Conservation (phyloP, 2,113 vertebrate genomes). For the Rhineura floridana region DNA sequence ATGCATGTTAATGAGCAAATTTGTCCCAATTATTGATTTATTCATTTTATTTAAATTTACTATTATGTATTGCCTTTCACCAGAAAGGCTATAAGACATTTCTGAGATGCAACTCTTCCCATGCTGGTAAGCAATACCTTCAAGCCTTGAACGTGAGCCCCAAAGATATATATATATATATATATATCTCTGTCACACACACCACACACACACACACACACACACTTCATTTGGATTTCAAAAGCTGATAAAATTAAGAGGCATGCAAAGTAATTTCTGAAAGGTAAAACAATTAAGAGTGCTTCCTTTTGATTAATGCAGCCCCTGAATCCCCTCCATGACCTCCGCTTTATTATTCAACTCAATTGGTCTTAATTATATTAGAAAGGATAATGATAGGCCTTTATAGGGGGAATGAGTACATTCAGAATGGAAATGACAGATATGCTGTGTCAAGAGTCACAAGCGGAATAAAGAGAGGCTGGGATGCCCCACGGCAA, state of each 20-base stretch:
- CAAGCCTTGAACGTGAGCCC: too few species aligned
- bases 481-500: accelerated
- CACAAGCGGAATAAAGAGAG: accelerated
- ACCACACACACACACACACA: too few species aligned
- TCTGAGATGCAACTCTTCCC: too few species aligned
- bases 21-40: too few species aligned
- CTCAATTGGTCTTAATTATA: slow-evolving; percentile 57
- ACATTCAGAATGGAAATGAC: not conserved
- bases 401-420: slow-evolving; percentile 5
- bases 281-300: slow-evolving; percentile 45
- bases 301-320: slow-evolving; percentile 40
- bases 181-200: too few species aligned
- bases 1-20: too few species aligned
- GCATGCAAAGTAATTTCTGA: slow-evolving; percentile 17
- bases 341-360: slow-evolving; percentile 53
- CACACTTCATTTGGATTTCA: not conserved
- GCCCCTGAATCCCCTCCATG: slow-evolving; percentile 30
- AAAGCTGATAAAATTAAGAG: not conserved
- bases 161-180: too few species aligned
- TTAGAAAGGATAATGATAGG: slow-evolving; percentile 51
- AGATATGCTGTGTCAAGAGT: not conserved
- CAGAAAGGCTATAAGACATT: too few species aligned
- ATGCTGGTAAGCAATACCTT: too few species aligned
- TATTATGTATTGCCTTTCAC: too few species aligned
- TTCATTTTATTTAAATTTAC: too few species aligned